Evolutionary conservation across 2,797 vertebrate species (phyloP), one percentile per base, ranked within the genome.

Genomic region (Clarias pachynema): DNA sequence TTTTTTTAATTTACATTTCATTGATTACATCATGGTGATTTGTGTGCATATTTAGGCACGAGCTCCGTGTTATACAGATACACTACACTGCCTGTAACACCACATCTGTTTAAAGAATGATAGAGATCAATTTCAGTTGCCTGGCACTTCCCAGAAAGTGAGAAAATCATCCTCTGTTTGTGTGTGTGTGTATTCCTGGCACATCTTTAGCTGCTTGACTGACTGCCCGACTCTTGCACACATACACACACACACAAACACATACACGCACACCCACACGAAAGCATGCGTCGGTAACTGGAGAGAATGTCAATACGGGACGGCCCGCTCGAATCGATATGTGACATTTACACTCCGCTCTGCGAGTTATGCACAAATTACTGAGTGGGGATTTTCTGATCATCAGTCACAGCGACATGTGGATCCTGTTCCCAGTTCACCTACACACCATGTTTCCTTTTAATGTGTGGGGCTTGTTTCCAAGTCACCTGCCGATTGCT

Each of bases 231-330:
- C 85, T 74, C 62, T 56, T 57, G 53, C 80, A 40, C 83, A 84
- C 82, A 49, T 9, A 73, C 66, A 82, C 78, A 77, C 82, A 57
- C 82, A 53, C 34, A 34, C n/a, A 26, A 29, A 66, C 72, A 44
- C 78, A 53, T 79, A 79, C 81, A 63, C 75, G 31, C 40, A 68
- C 57, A 49, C 24, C 24, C 40, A 56, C 20, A n/a, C 66, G 29
- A 79, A 85, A 69, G 68, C 79, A 87, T 84, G 56, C 91, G 91
- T 91, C 87, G 82, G 95, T 94, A 95, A 96, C 93, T 93, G 81
- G 94, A 95, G 95, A 94, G 94, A 94, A 93, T 92, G 94, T 95
- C 94, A 95, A 95, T 95, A 94, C 68, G 60, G 86, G 86, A 87
- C 72, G 66, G 83, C 83, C 81, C 78, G 90, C 85, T 81, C 84